phyloP scores from a whole-genome alignment of 2,113 vertebrate genomes.

The Odocoileus hemionus region DNA sequence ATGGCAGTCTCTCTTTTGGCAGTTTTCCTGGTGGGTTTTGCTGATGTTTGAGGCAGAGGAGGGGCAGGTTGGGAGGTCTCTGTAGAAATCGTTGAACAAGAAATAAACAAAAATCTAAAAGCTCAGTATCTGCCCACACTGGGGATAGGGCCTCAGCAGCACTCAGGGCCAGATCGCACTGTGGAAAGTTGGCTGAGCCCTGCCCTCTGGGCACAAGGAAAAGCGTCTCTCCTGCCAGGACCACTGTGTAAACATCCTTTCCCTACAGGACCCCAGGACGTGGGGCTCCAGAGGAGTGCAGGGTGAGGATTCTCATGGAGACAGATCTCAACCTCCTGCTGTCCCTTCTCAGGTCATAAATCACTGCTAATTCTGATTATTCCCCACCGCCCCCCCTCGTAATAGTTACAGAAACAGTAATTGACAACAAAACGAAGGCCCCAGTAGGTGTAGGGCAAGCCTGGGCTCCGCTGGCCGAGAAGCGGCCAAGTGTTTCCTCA shows the following conservation, averaged over 20 bases:
- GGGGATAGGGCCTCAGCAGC: neutral
- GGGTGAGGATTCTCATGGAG: slow-evolving; percentile 69
- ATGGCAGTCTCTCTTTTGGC: neutral
- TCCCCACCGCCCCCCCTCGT: neutral
- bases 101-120: neutral
- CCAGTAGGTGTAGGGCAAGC: neutral
- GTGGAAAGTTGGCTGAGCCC: slow-evolving; percentile 45
- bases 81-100: neutral
- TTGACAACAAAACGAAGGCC: slow-evolving; percentile 31
- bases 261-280: slow-evolving; percentile 53
- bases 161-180: slow-evolving; percentile 31
- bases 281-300: slow-evolving; percentile 50
- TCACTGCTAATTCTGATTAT: slow-evolving; percentile 52
- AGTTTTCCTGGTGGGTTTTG: neutral
- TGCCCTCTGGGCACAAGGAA: slow-evolving; percentile 61
- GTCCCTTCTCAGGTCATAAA: slow-evolving; percentile 58
- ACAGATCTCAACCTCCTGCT: slow-evolving; percentile 61
- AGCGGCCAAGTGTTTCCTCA: neutral
- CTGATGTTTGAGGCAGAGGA: neutral
- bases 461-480: neutral
- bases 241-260: slow-evolving; percentile 68
- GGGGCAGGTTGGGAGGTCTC: neutral
- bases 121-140: neutral
- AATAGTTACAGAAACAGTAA: slow-evolving; percentile 51
- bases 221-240: slow-evolving; percentile 53